These are phyloP conservation scores for Zygogramma bicolorata DNA, from an alignment of 2,888 invertebrate genomes.

Conservation along the genomic window DNA sequence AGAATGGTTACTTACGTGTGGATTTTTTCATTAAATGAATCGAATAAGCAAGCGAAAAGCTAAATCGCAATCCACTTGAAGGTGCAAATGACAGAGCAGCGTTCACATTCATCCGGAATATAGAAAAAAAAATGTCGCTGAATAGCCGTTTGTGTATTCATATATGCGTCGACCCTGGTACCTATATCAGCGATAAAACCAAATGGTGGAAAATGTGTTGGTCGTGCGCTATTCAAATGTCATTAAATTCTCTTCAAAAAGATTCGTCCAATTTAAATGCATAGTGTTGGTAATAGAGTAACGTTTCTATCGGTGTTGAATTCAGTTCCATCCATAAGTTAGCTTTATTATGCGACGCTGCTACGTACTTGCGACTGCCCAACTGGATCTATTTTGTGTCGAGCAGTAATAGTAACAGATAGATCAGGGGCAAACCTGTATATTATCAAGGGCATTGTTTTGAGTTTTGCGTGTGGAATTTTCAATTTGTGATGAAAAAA, in stretches of 20 bases:
- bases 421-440: no score
- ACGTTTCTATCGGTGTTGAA: conserved; percentile 29
- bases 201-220: conserved; percentile 6
- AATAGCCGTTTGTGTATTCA: neutral
- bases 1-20: no score
- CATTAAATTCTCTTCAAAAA: conserved; percentile 12
- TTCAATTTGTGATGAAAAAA: no score
- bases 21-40: no score
- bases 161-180: neutral
- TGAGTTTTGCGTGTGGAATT: no score
- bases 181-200: neutral
- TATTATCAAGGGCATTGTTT: no score
- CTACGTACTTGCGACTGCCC: conserved; percentile 38
- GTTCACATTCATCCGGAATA: neutral
- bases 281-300: conserved; percentile 11
- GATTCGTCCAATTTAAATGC: conserved; percentile 21
- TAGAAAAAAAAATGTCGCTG: neutral
- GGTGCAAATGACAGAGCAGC: neutral
- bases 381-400: conserved; percentile 35
- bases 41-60: no score
- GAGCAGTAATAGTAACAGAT: conserved; percentile 15
- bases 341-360: conserved; percentile 27
- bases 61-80: neutral
- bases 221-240: neutral
- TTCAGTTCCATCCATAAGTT: conserved; percentile 34